phyloP scores from a whole-genome alignment of 1,140 invertebrate genomes.

The Aphaenogaster rudis region DNA sequence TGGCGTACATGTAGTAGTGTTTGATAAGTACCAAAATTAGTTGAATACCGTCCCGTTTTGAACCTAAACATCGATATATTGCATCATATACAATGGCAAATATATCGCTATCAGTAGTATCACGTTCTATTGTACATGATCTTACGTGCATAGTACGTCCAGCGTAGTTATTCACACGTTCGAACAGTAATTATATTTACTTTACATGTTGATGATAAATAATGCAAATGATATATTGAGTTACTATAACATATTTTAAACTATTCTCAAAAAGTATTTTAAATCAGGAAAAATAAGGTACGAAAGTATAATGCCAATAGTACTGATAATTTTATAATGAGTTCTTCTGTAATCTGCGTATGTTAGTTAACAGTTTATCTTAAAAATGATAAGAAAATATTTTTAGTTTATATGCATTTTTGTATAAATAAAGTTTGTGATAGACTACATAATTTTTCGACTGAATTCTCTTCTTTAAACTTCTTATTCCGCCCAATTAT shows the following conservation, averaged over 20 bases:
- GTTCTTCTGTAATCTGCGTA: not conserved
- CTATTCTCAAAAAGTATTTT: not conserved
- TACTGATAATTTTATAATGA: not conserved
- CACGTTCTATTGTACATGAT: not conserved
- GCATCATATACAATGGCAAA: conserved; percentile 11
- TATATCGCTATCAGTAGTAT: conserved; percentile 26
- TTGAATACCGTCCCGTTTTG: conserved; percentile 21
- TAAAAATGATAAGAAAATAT: not conserved
- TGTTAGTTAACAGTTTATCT: not conserved
- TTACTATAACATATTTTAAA: conserved; percentile 1
- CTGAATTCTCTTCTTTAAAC: not conserved
- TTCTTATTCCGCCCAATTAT: conserved; percentile 22
- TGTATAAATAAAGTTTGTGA: not conserved
- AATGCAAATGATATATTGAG: not conserved
- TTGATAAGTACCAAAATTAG: conserved; percentile 47
- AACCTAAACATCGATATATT: conserved; percentile 13
- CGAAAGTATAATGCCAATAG: not conserved
- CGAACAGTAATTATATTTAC: not conserved
- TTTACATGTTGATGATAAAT: not conserved
- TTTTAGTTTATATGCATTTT: not conserved
- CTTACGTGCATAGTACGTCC: not conserved
- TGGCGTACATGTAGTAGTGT: not conserved
- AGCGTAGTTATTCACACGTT: not conserved
- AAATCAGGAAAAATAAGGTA: not conserved
- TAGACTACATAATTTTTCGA: not conserved